phyloP scores from a whole-genome alignment of 2,113 vertebrate species.

The Festucalex cinctus region DNA sequence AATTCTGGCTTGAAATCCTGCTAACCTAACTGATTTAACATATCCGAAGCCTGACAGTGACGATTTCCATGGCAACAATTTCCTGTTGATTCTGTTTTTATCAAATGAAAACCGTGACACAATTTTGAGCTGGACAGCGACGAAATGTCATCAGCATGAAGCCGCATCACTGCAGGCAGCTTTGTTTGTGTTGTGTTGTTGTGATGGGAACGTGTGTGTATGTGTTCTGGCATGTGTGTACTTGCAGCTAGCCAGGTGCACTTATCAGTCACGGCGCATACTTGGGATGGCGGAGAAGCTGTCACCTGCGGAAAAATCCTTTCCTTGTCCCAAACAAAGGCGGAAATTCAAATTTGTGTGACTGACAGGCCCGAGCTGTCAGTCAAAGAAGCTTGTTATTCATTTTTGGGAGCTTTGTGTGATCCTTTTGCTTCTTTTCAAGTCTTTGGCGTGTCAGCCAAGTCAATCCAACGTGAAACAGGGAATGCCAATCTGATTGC shows the following conservation, averaged over 20 bases:
- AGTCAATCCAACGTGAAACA: slow-evolving; percentile 9
- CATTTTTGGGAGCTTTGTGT: background rate
- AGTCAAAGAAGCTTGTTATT: background rate
- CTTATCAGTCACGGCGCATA: slow-evolving; percentile 3
- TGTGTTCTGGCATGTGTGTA: background rate
- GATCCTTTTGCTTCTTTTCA: slow-evolving; percentile 1
- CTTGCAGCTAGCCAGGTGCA: background rate
- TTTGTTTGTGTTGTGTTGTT: background rate
- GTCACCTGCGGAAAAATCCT: background rate
- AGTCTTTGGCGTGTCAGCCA: slow-evolving; percentile 1
- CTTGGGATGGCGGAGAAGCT: slow-evolving; percentile 4
- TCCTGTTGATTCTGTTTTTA: too few relatives aligned
- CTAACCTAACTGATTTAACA: too few relatives aligned
- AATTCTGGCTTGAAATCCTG: too few relatives aligned
- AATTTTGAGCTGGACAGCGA: too few relatives aligned
- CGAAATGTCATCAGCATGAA: background rate
- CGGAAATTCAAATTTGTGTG: background rate
- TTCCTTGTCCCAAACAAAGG: background rate
- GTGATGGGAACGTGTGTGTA: background rate
- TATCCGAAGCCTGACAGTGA: too few relatives aligned
- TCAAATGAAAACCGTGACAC: too few relatives aligned
- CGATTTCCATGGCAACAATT: too few relatives aligned
- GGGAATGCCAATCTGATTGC: background rate
- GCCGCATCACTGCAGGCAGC: background rate
- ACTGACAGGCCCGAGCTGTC: background rate